Evolutionary conservation across 2,113 vertebrate species (phyloP), one percentile per base, ranked within the genome.

Genomic region (Indri indri): DNA sequence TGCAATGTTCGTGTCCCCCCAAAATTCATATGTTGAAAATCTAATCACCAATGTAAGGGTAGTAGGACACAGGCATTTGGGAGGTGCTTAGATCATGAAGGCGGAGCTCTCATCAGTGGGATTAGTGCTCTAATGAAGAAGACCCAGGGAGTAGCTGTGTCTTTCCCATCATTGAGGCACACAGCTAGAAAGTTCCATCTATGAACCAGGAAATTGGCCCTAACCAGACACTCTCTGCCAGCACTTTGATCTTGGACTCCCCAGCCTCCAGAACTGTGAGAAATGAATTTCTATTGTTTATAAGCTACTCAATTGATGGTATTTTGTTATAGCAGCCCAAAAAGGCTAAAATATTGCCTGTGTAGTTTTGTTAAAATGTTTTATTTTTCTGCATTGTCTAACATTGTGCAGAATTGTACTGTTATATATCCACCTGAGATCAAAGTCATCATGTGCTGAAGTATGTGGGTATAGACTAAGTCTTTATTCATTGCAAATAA

Each of bases 401-500:
- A 77, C 77, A 25, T 71, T 34, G 0, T 83, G 86, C 4, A 20
- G 10, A 90, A 68, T 57, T 34, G 32, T 59, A 65, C 50, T 88
- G 30, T 7, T 84, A 52, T 89, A 59, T 23, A 45, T 90, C 50
- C 76, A 52, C 79, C 40, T 27, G 37, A 50, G n/a, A 22, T 45
- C 5, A 20, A 63, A 89, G 34, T 52, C 23, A 1, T 10, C 2
- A 12, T 2, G 4, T 87, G 71, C 83, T 71, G 59, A 71, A 70
- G 40, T 81, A 65, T 40, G 3, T 77, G 87, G 54, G 54, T 47
- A n/a, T 8, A 73, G 68, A 85, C 80, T 59, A 1, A 0, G 4
- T 9, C 70, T 88, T 96, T 88, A 80, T 57, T 82, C 76, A 45
- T 80, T 79, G 63, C 96, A 74, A 82, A 79, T 68, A 97, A 76